Evolutionary conservation across 2,797 vertebrate genomes (phyloP).

Genomic region (Hafferia zeledoni): DNA sequence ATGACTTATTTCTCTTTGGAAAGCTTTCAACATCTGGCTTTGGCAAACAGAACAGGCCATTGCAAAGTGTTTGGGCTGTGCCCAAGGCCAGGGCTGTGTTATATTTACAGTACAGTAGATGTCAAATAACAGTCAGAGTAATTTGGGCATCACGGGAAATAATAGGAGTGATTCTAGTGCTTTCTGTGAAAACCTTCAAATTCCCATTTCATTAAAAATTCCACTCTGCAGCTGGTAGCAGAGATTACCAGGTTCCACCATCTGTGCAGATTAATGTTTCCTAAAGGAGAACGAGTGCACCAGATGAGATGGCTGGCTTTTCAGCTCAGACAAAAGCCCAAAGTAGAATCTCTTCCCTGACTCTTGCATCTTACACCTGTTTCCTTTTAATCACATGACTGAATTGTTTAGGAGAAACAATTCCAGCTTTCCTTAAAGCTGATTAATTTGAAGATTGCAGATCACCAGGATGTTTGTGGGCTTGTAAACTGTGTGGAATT

Average conservation of each 20-base stretch:
- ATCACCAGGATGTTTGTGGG: not conserved
- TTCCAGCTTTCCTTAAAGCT: slow-evolving; percentile 25
- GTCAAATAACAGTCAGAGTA: slow-evolving; percentile 62
- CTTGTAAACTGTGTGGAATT: not conserved
- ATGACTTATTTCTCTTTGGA: not conserved
- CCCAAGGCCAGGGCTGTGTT: not conserved
- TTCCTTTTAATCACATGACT: slow-evolving; percentile 58
- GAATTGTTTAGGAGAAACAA: slow-evolving; percentile 58
- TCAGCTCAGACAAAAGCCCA: slow-evolving; percentile 67
- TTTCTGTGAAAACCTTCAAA: slow-evolving; percentile 81
- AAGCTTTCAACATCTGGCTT: not conserved
- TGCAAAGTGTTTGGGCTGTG: not conserved
- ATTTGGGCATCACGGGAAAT: slow-evolving; percentile 69
- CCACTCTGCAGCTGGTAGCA: slow-evolving; percentile 79
- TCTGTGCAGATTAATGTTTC: slow-evolving; percentile 85
- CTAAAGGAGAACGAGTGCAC: slow-evolving; percentile 70
- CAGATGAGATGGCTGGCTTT: slow-evolving; percentile 76
- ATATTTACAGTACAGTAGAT: slow-evolving; percentile 46
- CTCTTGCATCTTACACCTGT: slow-evolving; percentile 69
- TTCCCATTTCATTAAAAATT: slow-evolving; percentile 85
- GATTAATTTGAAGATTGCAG: slow-evolving; percentile 27
- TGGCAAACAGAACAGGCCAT: not conserved
- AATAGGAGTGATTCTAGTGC: slow-evolving; percentile 67
- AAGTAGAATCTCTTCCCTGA: slow-evolving; percentile 47
- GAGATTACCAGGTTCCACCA: slow-evolving; percentile 82